phyloP scores from a whole-genome alignment of 2,888 invertebrate genomes.

The Tetragonula carbonaria region DNA sequence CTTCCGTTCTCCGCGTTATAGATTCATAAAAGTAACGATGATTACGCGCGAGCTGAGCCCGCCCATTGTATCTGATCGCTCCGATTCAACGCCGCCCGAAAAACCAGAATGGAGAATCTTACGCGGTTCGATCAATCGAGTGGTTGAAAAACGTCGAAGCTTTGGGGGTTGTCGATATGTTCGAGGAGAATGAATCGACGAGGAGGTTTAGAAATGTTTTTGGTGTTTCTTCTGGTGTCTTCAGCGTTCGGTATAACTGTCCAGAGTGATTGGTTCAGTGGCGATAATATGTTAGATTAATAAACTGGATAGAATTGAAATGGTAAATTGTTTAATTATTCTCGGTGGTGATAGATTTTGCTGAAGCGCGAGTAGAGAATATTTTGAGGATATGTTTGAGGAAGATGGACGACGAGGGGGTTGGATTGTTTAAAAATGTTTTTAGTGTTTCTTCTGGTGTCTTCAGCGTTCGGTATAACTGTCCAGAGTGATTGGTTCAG shows the following conservation, averaged over 20 bases:
- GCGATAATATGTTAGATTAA: too few relatives aligned
- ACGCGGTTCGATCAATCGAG: neutral
- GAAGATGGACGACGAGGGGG: neutral
- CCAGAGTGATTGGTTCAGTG: too few relatives aligned
- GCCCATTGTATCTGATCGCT: neutral
- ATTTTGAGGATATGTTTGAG: neutral
- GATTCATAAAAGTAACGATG: slow-evolving; percentile 80
- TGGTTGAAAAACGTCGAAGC: neutral
- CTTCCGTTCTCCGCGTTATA: slow-evolving; percentile 83
- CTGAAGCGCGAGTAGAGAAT: too few relatives aligned
- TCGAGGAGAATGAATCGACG: neutral
- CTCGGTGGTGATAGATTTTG: too few relatives aligned
- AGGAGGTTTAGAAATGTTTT: neutral
- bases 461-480: neutral
- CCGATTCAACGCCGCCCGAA: neutral
- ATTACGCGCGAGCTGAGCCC: slow-evolving; percentile 24
- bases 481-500: too few relatives aligned
- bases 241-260: neutral
- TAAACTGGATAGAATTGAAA: too few relatives aligned
- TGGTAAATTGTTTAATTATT: too few relatives aligned
- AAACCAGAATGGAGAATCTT: neutral
- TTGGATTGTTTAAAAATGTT: too few relatives aligned
- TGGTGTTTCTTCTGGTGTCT: neutral
- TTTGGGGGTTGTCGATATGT: neutral
- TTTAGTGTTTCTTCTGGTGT: too few relatives aligned